These are phyloP conservation scores for Mactra quadrangularis DNA, from an alignment of 1,140 invertebrate species.

Conservation along the genomic window DNA sequence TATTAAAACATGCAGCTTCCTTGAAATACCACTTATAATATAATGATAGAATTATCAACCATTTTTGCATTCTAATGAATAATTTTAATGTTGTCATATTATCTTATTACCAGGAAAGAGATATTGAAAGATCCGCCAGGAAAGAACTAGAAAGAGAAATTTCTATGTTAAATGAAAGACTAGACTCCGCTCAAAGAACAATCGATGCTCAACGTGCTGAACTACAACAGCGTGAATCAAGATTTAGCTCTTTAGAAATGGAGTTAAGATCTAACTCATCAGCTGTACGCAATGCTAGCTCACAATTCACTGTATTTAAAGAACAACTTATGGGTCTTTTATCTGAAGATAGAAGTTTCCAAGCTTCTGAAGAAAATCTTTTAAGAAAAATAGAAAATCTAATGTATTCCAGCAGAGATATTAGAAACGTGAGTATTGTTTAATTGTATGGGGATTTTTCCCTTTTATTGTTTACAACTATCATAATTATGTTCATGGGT, in stretches of 20 bases:
- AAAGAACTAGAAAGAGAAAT: conserved; percentile 78
- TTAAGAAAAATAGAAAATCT: conserved; percentile 73
- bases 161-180: conserved; percentile 78
- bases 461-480: too few species aligned
- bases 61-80: too few species aligned
- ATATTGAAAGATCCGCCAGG: conserved; percentile 75
- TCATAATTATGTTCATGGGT: too few species aligned
- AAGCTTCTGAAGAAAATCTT: conserved; percentile 79
- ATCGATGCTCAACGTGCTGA: conserved; percentile 79
- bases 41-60: too few species aligned
- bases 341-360: conserved; percentile 69
- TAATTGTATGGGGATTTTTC: too few species aligned
- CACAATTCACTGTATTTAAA: conserved; percentile 75
- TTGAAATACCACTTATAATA: too few species aligned
- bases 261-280: conserved; percentile 72
- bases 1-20: too few species aligned
- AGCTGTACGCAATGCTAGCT: conserved; percentile 66
- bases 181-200: conserved; percentile 78
- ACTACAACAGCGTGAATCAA: conserved; percentile 76
- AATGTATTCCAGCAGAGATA: conserved; percentile 66
- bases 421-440: conserved; percentile 70
- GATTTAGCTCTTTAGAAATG: conserved; percentile 69
- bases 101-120: conserved; percentile 77
- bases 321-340: conserved; percentile 80
- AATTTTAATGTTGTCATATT: conserved; percentile 16